Conservation (phyloP, 2,888 invertebrate genomes). For the Apoderus coryli region DNA sequence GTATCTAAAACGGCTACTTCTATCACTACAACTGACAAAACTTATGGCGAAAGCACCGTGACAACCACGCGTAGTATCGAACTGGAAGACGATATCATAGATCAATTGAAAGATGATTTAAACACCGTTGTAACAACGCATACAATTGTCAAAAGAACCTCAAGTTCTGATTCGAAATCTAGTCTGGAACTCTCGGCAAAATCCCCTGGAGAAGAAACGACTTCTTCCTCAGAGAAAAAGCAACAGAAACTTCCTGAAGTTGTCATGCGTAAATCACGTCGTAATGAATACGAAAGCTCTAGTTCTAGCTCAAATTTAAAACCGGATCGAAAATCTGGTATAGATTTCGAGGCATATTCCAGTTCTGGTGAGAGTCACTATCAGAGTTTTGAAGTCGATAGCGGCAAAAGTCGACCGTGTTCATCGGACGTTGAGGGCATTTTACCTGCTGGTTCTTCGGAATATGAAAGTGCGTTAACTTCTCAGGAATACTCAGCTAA, state of each 20-base stretch:
- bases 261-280: constrained; percentile 28
- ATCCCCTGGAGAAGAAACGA: constrained; percentile 44
- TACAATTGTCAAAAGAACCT: constrained; percentile 29
- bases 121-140: constrained; percentile 15
- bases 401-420: constrained; percentile 57
- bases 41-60: constrained; percentile 18
- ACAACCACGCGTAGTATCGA: constrained; percentile 11
- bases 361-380: constrained; percentile 84
- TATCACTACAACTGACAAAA: constrained; percentile 18
- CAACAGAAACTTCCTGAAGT: constrained; percentile 30
- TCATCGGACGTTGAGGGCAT: constrained; percentile 81
- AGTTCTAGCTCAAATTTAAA: constrained; percentile 29
- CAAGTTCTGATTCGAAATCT: constrained; percentile 35
- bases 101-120: constrained; percentile 5
- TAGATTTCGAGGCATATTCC: constrained; percentile 67
- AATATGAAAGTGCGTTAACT: constrained; percentile 74
- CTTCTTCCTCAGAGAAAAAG: constrained; percentile 32
- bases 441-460: constrained; percentile 62
- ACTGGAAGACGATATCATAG: constrained; percentile 15
- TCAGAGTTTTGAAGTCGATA: constrained; percentile 72
- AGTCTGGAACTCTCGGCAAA: constrained; percentile 31
- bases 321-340: constrained; percentile 56
- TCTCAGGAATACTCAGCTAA: constrained; percentile 62
- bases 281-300: constrained; percentile 29
- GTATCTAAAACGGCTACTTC: constrained; percentile 15